Percentiles rank a stretch among this genome's conserved stretches.
phyloP scores from a whole-genome alignment of 2,797 vertebrate species.

The Trematomus bernacchii region DNA sequence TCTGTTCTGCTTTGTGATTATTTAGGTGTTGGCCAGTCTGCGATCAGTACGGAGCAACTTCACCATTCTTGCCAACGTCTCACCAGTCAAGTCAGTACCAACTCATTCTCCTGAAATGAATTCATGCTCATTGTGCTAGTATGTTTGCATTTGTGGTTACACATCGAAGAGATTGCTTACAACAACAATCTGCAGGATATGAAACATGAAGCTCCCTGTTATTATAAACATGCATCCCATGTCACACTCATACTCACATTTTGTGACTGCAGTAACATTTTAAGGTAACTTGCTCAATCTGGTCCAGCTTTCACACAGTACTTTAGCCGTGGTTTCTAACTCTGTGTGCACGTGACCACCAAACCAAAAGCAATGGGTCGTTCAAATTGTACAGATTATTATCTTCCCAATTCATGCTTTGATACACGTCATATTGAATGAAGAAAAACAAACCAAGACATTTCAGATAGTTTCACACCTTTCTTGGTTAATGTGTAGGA shows the following conservation, averaged over 20 bases:
- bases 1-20: constrained; percentile 17
- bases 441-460: too few species aligned
- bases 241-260: background rate
- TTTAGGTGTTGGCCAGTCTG: constrained; percentile 91
- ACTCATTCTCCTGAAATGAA: background rate
- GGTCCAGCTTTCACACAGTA: background rate
- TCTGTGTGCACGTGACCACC: background rate
- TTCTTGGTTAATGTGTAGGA: too few species aligned
- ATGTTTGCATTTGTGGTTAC: constrained; percentile 4
- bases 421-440: too few species aligned
- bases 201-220: background rate
- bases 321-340: too few species aligned
- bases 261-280: background rate
- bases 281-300: background rate
- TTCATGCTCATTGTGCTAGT: background rate
- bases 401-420: too few species aligned
- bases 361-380: background rate
- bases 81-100: constrained; percentile 88
- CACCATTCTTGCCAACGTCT: constrained; percentile 90
- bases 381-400: background rate
- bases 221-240: background rate
- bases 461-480: too few species aligned
- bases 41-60: constrained; percentile 93
- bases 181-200: background rate
- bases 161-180: background rate